Conservation (phyloP, 2,113 vertebrate species). For the Bufo gargarizans region DNA sequence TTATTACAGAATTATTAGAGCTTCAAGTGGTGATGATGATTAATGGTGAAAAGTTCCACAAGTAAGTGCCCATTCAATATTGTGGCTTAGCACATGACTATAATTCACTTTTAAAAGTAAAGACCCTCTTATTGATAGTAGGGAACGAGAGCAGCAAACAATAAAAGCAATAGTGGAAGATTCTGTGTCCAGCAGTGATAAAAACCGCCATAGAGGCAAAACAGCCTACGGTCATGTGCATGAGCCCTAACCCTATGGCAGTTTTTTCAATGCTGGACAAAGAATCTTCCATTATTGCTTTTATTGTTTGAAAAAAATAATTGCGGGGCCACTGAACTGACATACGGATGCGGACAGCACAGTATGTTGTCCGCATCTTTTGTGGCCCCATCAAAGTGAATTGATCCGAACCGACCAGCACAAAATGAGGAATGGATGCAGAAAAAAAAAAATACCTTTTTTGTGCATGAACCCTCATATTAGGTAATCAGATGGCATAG, state of each 20-base stretch:
- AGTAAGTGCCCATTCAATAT: not conserved
- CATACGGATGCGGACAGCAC: too few species aligned
- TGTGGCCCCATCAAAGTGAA: too few species aligned
- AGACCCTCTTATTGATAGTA: not conserved
- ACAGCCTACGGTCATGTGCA: too few species aligned
- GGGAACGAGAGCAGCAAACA: not conserved
- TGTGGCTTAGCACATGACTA: not conserved
- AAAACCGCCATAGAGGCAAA: not conserved
- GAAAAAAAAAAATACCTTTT: too few species aligned
- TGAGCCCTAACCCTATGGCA: not conserved
- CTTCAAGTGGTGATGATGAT: not conserved
- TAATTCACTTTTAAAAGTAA: not conserved
- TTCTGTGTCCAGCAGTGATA: not conserved
- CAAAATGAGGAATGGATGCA: too few species aligned
- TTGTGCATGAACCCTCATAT: too few species aligned
- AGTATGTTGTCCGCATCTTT: too few species aligned
- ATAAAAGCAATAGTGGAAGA: not conserved
- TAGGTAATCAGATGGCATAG: too few species aligned
- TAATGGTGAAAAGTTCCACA: slow-evolving; percentile 1
- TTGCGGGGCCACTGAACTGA: too few species aligned
- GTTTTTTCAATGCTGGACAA: not conserved
- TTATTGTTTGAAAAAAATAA: too few species aligned
- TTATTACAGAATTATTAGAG: slow-evolving; percentile 3
- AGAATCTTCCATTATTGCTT: too few species aligned
- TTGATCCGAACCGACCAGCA: too few species aligned